Evolutionary conservation across 30 jellyfish, hydroid and myxozoan species (phyloP).

Genomic region (Catostylus mosaicus): DNA sequence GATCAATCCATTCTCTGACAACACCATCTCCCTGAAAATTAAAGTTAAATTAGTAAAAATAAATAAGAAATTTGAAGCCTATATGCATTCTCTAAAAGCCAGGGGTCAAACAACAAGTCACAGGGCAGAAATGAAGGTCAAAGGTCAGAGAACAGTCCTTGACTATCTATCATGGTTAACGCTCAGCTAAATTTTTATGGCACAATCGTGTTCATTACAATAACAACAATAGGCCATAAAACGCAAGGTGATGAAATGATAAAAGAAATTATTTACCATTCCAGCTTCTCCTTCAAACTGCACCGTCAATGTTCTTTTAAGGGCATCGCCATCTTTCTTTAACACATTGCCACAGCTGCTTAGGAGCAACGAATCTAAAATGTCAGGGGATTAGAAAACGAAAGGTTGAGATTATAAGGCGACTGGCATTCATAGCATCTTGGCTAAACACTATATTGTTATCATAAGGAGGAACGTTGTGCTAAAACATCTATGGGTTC

Average conservation of each 20-base stretch:
- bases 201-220: no score
- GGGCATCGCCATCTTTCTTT: slow-evolving; percentile 42
- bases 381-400: no score
- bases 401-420: no score
- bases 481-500: no score
- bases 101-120: not conserved
- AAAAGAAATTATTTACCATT: slow-evolving; percentile 54
- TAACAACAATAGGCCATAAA: no score
- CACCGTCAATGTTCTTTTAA: slow-evolving; percentile 61
- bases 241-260: not conserved
- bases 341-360: slow-evolving; percentile 78
- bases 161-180: no score
- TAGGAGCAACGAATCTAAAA: slow-evolving; percentile 68
- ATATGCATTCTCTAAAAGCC: no score
- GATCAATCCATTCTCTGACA: slow-evolving; percentile 93
- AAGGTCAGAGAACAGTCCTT: not conserved
- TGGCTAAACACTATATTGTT: no score
- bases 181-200: no score
- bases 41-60: not conserved
- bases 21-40: slow-evolving; percentile 88
- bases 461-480: no score
- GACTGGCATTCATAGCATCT: no score
- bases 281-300: slow-evolving; percentile 93
- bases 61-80: no score
- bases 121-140: not conserved